Base-by-base conservation (phyloP, 2,888 invertebrate species). In the Dynastes grantii region DNA sequence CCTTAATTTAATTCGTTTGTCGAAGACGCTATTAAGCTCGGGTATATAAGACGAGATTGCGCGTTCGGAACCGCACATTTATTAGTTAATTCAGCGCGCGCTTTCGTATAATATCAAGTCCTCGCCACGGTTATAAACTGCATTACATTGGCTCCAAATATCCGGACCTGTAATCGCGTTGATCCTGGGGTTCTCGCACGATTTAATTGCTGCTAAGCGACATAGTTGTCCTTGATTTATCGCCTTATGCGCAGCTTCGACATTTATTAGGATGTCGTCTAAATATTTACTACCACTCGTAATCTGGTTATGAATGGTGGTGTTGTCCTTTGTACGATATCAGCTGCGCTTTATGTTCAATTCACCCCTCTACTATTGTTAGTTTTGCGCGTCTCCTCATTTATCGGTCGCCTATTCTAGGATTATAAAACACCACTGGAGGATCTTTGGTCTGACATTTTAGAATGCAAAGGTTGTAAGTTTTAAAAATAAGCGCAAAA, bases 201-300 rank as follows among this genome's bases (percentile, higher is more conserved):
- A 78, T 82, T 83, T 86, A 86, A 86, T 86, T 85, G 85, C 84
- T 81, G 84, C 83, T 84, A 86, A 86, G 82, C 83, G 83, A 83
- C 83, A 83, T 82, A 80, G 81, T 83, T 82, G 81, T 80, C 81
- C 79, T 82, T 84, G 83, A 84, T 84, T 84, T 84, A 84, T 83
- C 78, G 80, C 80, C 79, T 78, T 75, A 61, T 75, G 63, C 61
- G 63, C 45, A 32, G 45, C 73, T 63, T 49, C 84, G 85, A 85
- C 85, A 82, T 84, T 85, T 85, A 85, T 85, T 85, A 81, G 84
- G 82, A 84, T 83, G 82, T 82, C 82, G 82, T 84, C 81, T 79
- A 82, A 80, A 81, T 83, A 82, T 83, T 84, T 83, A 83, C 83
- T 80, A 80, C 78, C 77, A 78, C 81, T 83, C 81, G 82, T 83